Evolutionary conservation across 2,888 invertebrate species (phyloP), one percentile per base, ranked within the genome.

Genomic region (Perithous albicinctus): DNA sequence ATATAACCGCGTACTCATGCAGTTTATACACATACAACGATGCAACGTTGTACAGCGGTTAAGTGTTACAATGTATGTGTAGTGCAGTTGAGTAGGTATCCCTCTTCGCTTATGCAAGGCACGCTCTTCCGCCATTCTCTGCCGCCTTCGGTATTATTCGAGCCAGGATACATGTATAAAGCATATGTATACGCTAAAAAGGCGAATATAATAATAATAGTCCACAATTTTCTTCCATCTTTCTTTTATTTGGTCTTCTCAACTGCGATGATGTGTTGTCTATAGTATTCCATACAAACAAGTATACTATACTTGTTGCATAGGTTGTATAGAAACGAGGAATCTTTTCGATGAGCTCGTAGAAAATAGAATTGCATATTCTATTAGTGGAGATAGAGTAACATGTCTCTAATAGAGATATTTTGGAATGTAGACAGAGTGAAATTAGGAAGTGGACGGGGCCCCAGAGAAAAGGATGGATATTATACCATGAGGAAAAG

Each of bases 101-200:
- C 29, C 20, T 18, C 70, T 43, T 59, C 18, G 41, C 23, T 66
- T 59, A 72, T 78, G 72, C 72, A 26, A 66, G 8, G 54, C 72
- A 59, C 64, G 78, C 48, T 43, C 63, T 8, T 61, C 73, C 15
- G 43, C 73, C 15, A 51, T 51, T 72, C 61, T 38, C 32, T 41
- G 43, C 41, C 41, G 26, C 48, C 18, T 51, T 38, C 20, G 32
- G 15, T 48, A 56, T 59, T 56, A 48, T 35, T 6, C 72, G 6
- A 64, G 29, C 46, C 29, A 46, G 38, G 15, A 38, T 51, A 15
- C 15, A 29, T 35, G 29, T 15, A 35, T 48, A 38, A 51, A 26
- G n/a, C 29, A 56, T 32, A 54, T n/a, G 41, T 26, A 54, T 26
- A 64, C 26, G 15, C 35, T 15, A 15, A n/a, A 29, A 12, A 56